Percentiles rank a stretch among this genome's conserved stretches.
These are phyloP conservation scores for Spinus olivaceus DNA, from an alignment of 2,797 vertebrate species.

Conservation along the genomic window DNA sequence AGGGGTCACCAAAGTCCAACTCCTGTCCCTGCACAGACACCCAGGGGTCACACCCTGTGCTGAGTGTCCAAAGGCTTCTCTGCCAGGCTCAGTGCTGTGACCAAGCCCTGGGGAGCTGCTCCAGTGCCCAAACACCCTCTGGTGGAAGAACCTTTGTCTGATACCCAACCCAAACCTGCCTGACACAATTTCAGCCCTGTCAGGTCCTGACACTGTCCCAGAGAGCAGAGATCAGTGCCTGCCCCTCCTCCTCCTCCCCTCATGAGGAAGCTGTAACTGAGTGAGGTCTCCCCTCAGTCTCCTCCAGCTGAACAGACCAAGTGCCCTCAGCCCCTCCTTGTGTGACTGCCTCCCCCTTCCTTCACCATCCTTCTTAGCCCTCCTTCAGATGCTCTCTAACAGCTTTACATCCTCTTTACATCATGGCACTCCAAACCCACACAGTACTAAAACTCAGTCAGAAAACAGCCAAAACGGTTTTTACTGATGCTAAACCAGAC, in stretches of 20 bases:
- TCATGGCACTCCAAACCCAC: not conserved
- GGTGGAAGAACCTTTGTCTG: not conserved
- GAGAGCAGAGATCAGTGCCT: not conserved
- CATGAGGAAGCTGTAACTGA: fast-evolving
- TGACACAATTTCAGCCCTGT: not conserved
- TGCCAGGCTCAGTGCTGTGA: not conserved
- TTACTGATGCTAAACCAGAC: not conserved
- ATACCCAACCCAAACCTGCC: not conserved
- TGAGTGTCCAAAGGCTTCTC: not conserved
- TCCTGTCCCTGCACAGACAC: not conserved
- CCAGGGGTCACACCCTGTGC: not conserved
- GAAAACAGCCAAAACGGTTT: not conserved
- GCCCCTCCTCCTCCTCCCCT: too few relatives aligned
- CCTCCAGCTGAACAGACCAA: not conserved
- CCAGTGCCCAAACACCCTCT: not conserved
- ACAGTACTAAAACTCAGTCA: not conserved
- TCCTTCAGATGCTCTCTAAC: not conserved
- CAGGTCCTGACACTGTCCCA: not conserved
- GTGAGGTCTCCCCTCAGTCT: not conserved
- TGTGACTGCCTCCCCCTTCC: too few relatives aligned
- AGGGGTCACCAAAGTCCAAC: not conserved
- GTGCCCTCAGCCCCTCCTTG: not conserved
- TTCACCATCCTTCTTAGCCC: fast-evolving
- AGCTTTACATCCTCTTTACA: not conserved
- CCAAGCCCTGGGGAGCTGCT: not conserved